Evolutionary conservation across 2,797 vertebrate genomes (phyloP).

Genomic region (Enteromius afrohamiltoni): DNA sequence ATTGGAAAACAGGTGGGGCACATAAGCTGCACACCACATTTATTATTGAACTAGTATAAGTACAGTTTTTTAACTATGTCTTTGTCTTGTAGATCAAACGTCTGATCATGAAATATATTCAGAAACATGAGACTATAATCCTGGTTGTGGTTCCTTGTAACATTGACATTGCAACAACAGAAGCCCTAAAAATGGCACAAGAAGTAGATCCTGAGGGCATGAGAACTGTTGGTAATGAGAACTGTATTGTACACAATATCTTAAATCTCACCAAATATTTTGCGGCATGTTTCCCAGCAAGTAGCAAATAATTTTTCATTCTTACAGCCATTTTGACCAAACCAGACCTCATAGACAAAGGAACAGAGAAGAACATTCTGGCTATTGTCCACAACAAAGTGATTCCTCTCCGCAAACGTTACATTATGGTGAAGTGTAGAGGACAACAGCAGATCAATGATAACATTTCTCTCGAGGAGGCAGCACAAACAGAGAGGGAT

Average conservation of each 20-base stretch:
- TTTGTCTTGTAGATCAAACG: conserved; percentile 70
- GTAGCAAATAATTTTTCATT: neutral
- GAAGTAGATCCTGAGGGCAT: conserved; percentile 79
- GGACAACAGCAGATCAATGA: conserved; percentile 79
- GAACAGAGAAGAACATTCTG: conserved; percentile 70
- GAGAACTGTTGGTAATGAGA: conserved; percentile 79
- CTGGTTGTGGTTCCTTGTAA: conserved; percentile 84
- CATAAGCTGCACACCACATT: neutral
- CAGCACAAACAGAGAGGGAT: conserved; percentile 70
- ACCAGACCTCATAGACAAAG: conserved; percentile 80
- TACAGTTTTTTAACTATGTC: neutral
- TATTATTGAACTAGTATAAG: too few relatives aligned
- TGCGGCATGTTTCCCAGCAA: neutral
- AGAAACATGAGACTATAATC: conserved; percentile 77
- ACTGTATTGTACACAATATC: neutral
- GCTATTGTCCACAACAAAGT: conserved; percentile 70
- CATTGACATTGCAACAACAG: conserved; percentile 84
- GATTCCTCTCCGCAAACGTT: conserved; percentile 78
- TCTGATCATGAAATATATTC: conserved; percentile 73
- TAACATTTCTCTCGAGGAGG: conserved; percentile 65
- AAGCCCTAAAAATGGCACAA: conserved; percentile 82
- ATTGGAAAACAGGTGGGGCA: conserved; percentile 72
- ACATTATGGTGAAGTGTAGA: conserved; percentile 81
- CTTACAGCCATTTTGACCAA: conserved; percentile 77
- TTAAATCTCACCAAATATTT: neutral